phyloP scores from a whole-genome alignment of 1,140 invertebrate genomes.

The Neodiprion fabricii region DNA sequence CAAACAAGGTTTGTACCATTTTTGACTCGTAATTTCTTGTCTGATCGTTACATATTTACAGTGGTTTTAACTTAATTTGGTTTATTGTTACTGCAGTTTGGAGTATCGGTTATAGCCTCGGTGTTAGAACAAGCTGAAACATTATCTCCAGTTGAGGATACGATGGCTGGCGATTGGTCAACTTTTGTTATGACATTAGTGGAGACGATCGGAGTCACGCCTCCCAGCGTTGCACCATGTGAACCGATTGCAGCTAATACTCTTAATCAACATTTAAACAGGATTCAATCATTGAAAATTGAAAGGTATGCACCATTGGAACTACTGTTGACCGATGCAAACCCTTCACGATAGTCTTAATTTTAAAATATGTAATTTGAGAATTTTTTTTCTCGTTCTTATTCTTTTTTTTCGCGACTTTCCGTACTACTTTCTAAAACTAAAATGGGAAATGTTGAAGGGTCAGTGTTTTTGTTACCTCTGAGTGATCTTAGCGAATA shows the following conservation, averaged over 20 bases:
- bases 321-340: slow-evolving; percentile 51
- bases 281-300: slow-evolving; percentile 44
- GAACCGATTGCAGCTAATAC: slow-evolving; percentile 49
- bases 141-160: slow-evolving; percentile 38
- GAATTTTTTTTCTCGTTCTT: background rate
- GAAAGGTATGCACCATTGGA: slow-evolving; percentile 49
- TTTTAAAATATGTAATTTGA: slow-evolving; percentile 18
- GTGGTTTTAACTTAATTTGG: background rate
- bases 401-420: background rate
- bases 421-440: background rate
- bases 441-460: slow-evolving; percentile 6
- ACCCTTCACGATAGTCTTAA: slow-evolving; percentile 48
- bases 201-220: slow-evolving; percentile 40
- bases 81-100: slow-evolving; percentile 48
- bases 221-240: slow-evolving; percentile 47
- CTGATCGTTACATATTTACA: background rate
- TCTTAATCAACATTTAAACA: slow-evolving; percentile 49
- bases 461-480: background rate
- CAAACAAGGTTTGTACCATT: slow-evolving; percentile 48
- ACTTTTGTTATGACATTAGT: slow-evolving; percentile 46
- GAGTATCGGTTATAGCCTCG: slow-evolving; percentile 53
- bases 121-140: slow-evolving; percentile 53
- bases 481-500: background rate
- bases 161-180: slow-evolving; percentile 50
- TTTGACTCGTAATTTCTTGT: background rate